These are phyloP conservation scores for Cepaea hortensis DNA, from an alignment of 2,888 invertebrate species.

Conservation along the genomic window DNA sequence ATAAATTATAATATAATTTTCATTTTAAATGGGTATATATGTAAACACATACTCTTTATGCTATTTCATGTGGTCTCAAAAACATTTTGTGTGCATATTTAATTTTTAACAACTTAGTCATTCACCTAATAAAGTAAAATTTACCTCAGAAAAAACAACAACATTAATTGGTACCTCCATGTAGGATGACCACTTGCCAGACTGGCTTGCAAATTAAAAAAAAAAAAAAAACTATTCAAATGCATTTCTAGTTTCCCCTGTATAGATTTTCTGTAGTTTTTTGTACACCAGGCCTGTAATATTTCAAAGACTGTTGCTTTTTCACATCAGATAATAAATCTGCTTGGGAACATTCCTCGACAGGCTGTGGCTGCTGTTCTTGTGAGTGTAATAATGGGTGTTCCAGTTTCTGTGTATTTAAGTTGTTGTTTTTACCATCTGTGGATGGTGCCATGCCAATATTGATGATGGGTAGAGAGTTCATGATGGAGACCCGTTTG, in stretches of 20 bases:
- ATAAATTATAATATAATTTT: too few relatives aligned
- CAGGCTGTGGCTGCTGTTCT: constrained; percentile 20
- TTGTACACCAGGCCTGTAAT: background rate
- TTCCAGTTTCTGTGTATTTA: constrained; percentile 12
- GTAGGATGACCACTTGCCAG: too few relatives aligned
- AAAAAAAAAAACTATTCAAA: too few relatives aligned
- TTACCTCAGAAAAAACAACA: too few relatives aligned
- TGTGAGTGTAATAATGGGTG: constrained; percentile 13
- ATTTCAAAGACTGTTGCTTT: constrained; percentile 30
- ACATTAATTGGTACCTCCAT: too few relatives aligned
- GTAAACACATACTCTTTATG: too few relatives aligned
- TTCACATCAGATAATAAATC: background rate
- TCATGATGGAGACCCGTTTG: constrained; percentile 16
- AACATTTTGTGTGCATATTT: too few relatives aligned
- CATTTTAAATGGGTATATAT: too few relatives aligned
- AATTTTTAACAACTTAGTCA: too few relatives aligned
- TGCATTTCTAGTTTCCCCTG: constrained; percentile 24
- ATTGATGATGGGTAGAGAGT: constrained; percentile 42
- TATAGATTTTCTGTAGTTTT: constrained; percentile 23
- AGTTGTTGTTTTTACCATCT: constrained; percentile 9
- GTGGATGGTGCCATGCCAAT: constrained; percentile 20
- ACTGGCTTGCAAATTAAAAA: too few relatives aligned
- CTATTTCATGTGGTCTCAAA: too few relatives aligned
- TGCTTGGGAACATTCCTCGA: background rate
- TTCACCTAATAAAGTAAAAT: too few relatives aligned